Conservation (phyloP, 92 coral and sea anemone genomes). For the Heteractis magnifica region DNA sequence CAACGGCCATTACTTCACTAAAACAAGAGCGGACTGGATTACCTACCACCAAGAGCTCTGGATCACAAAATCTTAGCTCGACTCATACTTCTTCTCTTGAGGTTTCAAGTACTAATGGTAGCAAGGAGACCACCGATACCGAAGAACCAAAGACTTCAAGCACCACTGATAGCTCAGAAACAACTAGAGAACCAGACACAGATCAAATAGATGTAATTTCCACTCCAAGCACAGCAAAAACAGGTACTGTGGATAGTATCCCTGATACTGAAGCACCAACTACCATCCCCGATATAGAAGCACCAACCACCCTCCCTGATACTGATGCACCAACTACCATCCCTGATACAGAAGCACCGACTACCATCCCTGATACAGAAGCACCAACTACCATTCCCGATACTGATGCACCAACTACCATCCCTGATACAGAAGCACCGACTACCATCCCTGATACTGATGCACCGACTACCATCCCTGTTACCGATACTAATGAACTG, state of each 20-base stretch:
- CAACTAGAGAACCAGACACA: neutral
- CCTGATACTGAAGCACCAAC: neutral
- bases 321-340: neutral
- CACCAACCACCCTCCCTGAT: neutral
- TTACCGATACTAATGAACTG: neutral
- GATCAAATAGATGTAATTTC: neutral
- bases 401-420: neutral
- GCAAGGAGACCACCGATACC: neutral
- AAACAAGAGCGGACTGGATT: neutral
- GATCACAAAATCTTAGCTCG: neutral
- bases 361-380: neutral
- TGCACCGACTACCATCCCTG: neutral
- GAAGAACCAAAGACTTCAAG: neutral
- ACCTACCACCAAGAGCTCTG: neutral
- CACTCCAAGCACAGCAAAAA: neutral
- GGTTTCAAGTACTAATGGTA: neutral
- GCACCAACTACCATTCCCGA: neutral
- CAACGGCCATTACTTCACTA: neutral
- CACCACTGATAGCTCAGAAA: neutral
- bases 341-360: neutral
- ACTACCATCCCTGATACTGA: neutral
- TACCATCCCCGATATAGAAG: neutral
- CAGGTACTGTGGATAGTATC: neutral
- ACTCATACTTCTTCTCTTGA: neutral
- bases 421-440: neutral